Percentiles rank a stretch among this genome's conserved stretches.
Conservation (phyloP, 2,113 vertebrate genomes). For the Albula goreensis region DNA sequence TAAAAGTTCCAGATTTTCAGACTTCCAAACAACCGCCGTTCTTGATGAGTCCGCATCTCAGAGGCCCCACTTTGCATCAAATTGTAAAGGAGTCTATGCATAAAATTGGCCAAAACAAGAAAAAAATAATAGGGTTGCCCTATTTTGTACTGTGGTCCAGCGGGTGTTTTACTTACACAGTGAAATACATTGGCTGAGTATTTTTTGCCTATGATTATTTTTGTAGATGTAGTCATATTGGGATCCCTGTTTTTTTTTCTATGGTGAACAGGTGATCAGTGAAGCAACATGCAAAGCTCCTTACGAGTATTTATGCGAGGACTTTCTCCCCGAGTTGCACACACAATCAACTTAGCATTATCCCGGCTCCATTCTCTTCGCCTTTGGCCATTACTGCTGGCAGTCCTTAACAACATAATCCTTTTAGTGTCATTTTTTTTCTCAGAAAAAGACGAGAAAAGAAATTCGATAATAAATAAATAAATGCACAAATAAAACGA, state of each 20-base stretch:
- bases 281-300: conserved; percentile 84
- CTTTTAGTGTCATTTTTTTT: conserved; percentile 90
- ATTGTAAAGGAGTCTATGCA: too few relatives aligned
- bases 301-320: conserved; percentile 88
- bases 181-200: too few relatives aligned
- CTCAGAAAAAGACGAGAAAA: conserved; percentile 56
- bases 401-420: conserved; percentile 96
- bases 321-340: conserved; percentile 79
- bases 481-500: conserved; percentile 70
- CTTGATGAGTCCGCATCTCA: too few relatives aligned
- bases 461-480: conserved; percentile 68
- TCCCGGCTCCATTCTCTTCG: conserved; percentile 80
- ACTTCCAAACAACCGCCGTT: too few relatives aligned
- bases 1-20: too few relatives aligned
- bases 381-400: conserved; percentile 87
- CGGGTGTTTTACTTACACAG: too few relatives aligned
- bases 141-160: too few relatives aligned
- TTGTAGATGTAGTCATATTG: background rate
- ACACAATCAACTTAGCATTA: conserved; percentile 75
- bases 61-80: too few relatives aligned
- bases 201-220: too few relatives aligned
- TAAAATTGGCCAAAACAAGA: too few relatives aligned
- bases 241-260: background rate
- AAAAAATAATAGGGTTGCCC: too few relatives aligned
- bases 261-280: conserved; percentile 78